Conservation (phyloP, 35 echinoderm and acorn worm species). For the Apostichopus californicus region DNA sequence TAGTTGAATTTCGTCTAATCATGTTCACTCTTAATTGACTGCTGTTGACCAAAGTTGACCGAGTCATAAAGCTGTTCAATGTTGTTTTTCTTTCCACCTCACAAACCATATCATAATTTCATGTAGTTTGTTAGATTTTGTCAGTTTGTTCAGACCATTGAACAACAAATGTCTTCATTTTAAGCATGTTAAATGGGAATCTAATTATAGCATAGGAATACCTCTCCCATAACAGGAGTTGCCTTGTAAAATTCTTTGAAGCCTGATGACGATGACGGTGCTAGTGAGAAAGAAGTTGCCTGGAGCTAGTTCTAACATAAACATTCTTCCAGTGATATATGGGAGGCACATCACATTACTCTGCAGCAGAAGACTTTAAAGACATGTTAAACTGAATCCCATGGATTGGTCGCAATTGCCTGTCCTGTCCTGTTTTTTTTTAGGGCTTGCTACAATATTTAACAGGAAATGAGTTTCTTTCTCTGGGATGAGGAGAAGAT, state of each 20-base stretch:
- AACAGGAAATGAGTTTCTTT: slow-evolving; percentile 33
- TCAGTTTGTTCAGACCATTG: too few relatives aligned
- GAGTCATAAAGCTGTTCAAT: too few relatives aligned
- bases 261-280: background rate
- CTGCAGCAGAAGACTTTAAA: background rate
- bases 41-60: too few relatives aligned
- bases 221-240: slow-evolving; percentile 10
- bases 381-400: background rate
- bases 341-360: slow-evolving; percentile 16
- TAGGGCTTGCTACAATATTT: background rate
- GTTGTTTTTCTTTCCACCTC: too few relatives aligned
- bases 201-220: slow-evolving; percentile 15
- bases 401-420: background rate
- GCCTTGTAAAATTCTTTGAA: background rate
- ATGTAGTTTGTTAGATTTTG: too few relatives aligned
- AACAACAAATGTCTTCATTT: too few relatives aligned
- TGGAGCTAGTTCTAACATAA: slow-evolving; percentile 13
- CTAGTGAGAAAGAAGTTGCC: background rate
- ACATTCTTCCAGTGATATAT: slow-evolving; percentile 51
- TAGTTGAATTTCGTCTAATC: too few relatives aligned
- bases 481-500: background rate
- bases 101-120: too few relatives aligned
- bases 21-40: too few relatives aligned
- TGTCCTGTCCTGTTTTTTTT: slow-evolving; percentile 10
- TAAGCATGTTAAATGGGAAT: background rate